Evolutionary conservation across 2,113 vertebrate species (phyloP).

Genomic region (Pogona vitticeps): DNA sequence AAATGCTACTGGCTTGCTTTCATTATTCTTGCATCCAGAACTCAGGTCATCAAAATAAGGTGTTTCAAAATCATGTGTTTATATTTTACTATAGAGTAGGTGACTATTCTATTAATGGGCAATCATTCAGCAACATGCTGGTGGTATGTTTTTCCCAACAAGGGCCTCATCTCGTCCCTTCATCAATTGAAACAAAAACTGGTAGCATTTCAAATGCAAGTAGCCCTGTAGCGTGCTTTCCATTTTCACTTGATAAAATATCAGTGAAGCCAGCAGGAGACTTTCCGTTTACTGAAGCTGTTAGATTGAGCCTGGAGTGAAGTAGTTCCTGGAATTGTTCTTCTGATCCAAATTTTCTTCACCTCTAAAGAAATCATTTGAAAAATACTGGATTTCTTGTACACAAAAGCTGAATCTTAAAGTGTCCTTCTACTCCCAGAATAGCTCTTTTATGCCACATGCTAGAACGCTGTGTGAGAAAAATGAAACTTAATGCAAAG

Average conservation of each 20-base stretch:
- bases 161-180: neutral
- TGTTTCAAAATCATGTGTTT: neutral
- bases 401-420: neutral
- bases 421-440: neutral
- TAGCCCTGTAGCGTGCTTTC: neutral
- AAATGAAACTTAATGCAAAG: neutral
- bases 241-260: neutral
- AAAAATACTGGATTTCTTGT: neutral
- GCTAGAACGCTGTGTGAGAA: neutral
- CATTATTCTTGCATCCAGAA: neutral
- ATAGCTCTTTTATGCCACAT: neutral
- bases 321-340: neutral
- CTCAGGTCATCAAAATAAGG: neutral
- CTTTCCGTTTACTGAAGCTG: neutral
- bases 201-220: neutral
- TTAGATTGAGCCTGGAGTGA: neutral
- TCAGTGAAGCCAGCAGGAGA: neutral
- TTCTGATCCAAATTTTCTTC: neutral
- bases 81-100: neutral
- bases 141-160: neutral
- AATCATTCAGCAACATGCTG: neutral
- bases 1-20: neutral
- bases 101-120: neutral
- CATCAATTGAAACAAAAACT: neutral
- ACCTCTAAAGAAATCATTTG: neutral